Evolutionary conservation across 2,797 vertebrate species (phyloP), one percentile per base, ranked within the genome.

Genomic region (Sus cebifrons): DNA sequence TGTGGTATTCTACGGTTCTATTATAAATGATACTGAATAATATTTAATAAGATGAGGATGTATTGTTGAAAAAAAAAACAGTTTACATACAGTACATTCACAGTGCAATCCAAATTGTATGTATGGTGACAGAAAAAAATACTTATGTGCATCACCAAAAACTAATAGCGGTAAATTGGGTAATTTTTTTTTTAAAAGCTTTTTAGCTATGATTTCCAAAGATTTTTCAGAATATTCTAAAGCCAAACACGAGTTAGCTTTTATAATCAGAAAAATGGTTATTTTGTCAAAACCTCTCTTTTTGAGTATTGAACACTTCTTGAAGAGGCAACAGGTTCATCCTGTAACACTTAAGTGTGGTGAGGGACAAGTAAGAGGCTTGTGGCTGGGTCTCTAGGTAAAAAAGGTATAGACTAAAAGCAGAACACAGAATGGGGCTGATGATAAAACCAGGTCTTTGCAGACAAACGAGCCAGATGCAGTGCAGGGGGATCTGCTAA

Each of bases 231-330:
- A 65, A 49, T 18, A 71, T 60, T 78, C 60, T 90, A 32, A 96
- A 71, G 78, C 82, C 40, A 87, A 87, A 71, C 3, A 3, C 73
- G 44, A 44, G 5, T 65, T 94, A 29, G 21, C 23, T 91, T 85
- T 79, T 29, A 60, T 40, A 73, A 79, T 49, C 18, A 75, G 21
- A 14, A 56, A 77, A 84, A 64, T 1, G 40, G 6, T 32, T 54
- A 54, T 73, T 93, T 89, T 86, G 32, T 54, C 29, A 87, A 96
- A 79, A 9, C 18, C 13, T 70, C 4, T 82, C 9, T 23, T 95
- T 82, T 67, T 64, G 67, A 81, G 23, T 25, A n/a, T 23, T 21
- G 32, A 86, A 49, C 3, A 2, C 8, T 27, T 73, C 36, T 56
- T 81, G 14, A 92, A 73, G 67, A 73, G 17, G 54, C 6, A 64